Evolutionary conservation across 2,888 invertebrate species (phyloP).

Genomic region (Zelleria hepariella): DNA sequence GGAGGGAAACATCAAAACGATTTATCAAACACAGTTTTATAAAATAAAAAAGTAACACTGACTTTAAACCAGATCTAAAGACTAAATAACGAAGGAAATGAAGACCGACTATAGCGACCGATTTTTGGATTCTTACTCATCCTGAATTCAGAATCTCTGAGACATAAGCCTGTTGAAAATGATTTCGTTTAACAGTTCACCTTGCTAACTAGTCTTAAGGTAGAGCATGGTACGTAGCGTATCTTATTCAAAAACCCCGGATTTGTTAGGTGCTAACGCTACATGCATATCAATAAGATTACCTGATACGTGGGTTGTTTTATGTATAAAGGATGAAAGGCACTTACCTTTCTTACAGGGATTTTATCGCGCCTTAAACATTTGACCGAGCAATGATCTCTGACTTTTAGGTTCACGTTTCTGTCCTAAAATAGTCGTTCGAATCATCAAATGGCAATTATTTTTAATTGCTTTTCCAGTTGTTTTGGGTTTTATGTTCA

Average conservation of each 20-base stretch:
- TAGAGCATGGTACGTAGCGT: neutral
- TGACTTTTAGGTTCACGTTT: neutral
- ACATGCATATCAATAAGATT: slow-evolving; percentile 10
- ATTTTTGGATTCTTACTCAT: no score
- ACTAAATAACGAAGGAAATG: no score
- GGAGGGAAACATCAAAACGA: neutral
- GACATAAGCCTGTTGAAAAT: no score
- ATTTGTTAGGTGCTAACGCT: slow-evolving; percentile 17
- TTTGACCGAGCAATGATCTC: neutral
- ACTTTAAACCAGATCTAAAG: no score
- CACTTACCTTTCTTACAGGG: slow-evolving; percentile 1
- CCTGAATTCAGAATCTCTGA: no score
- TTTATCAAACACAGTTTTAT: no score
- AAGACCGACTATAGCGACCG: no score
- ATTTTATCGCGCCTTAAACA: neutral
- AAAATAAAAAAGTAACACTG: no score
- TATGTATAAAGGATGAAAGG: slow-evolving; percentile 25
- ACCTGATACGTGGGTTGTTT: slow-evolving; percentile 14
- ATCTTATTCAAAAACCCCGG: neutral
- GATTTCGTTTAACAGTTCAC: neutral
- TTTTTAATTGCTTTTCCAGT: neutral
- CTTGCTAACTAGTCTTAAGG: neutral
- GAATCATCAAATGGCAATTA: neutral
- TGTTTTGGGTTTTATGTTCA: neutral
- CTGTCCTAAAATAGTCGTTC: neutral